phyloP scores from a whole-genome alignment of 2,797 vertebrate genomes.

The Heteromormyrus szaboi region DNA sequence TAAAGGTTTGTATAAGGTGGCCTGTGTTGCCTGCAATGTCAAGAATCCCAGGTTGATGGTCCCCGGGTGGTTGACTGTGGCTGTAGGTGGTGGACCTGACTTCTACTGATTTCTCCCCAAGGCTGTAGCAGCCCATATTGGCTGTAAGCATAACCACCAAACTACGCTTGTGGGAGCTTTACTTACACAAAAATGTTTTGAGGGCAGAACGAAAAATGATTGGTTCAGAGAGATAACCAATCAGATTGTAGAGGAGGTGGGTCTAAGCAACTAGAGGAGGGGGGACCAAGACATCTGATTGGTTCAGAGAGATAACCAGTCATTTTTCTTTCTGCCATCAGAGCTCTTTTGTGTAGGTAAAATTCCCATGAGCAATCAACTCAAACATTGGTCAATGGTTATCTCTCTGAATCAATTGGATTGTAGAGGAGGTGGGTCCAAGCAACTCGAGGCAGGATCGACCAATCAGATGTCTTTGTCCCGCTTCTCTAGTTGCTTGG shows the following conservation, averaged over 20 bases:
- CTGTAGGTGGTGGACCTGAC: slow-evolving; percentile 30
- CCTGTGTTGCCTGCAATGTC: slow-evolving; percentile 39
- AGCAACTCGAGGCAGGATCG: not conserved
- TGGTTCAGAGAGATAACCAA: not conserved
- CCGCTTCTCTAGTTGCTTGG: not conserved
- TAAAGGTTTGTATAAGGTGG: not conserved
- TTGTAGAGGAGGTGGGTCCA: not conserved
- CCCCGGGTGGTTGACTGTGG: slow-evolving; percentile 46
- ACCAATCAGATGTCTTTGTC: not conserved
- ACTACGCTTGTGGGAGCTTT: not conserved
- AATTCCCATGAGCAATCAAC: too few species aligned
- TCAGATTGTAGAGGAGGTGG: not conserved
- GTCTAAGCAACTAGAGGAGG: too few species aligned
- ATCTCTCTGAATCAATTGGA: too few species aligned
- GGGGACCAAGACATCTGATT: too few species aligned
- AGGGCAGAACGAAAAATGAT: not conserved
- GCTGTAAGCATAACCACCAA: slow-evolving; percentile 38
- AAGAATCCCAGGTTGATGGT: slow-evolving; percentile 48
- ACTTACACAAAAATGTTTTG: not conserved
- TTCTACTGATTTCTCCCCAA: slow-evolving; percentile 39
- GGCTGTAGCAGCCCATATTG: slow-evolving; percentile 39
- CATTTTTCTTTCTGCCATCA: too few species aligned
- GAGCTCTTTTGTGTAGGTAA: too few species aligned
- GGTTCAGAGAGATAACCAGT: too few species aligned
- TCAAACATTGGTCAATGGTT: too few species aligned